phyloP scores from a whole-genome alignment of 2,113 vertebrate species.

The Albula goreensis region DNA sequence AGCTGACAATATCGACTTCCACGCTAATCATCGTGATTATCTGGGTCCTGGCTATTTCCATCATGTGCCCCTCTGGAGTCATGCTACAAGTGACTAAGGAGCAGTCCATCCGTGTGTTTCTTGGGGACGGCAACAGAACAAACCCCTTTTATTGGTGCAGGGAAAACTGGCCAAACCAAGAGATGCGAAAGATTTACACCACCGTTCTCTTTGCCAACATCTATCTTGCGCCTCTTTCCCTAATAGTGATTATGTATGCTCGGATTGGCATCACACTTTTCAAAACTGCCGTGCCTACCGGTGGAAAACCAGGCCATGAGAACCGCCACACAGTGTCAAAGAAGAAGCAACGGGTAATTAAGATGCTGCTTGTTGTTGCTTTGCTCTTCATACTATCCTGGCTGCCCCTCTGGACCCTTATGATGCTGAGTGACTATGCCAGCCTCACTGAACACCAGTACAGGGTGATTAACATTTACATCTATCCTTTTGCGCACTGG shows the following conservation, averaged over 20 bases:
- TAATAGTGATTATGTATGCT: slow-evolving; percentile 84
- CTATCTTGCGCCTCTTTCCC: slow-evolving; percentile 82
- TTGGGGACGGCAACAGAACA: slow-evolving; percentile 72
- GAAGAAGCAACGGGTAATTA: slow-evolving; percentile 84
- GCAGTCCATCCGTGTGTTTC: slow-evolving; percentile 72
- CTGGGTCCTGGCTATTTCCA: slow-evolving; percentile 84
- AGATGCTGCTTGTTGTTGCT: slow-evolving; percentile 85
- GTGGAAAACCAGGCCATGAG: slow-evolving; percentile 63
- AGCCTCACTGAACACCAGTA: slow-evolving; percentile 73
- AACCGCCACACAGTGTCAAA: slow-evolving; percentile 70
- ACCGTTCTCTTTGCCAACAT: slow-evolving; percentile 87
- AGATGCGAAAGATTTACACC: slow-evolving; percentile 89
- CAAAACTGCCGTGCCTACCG: slow-evolving; percentile 55
- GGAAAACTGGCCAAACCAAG: slow-evolving; percentile 85
- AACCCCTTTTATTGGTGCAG: slow-evolving; percentile 84
- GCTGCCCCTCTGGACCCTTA: slow-evolving; percentile 71
- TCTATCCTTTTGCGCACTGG: slow-evolving; percentile 89
- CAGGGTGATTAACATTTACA: slow-evolving; percentile 82
- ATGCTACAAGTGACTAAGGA: slow-evolving; percentile 86
- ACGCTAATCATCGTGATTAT: slow-evolving; percentile 74
- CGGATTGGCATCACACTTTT: slow-evolving; percentile 81
- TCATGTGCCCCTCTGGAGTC: slow-evolving; percentile 86
- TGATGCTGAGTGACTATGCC: slow-evolving; percentile 89
- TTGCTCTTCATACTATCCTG: slow-evolving; percentile 83
- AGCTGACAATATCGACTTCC: slow-evolving; percentile 76